A percentile compares a stretch with the other conserved stretches of the same genome.
phyloP scores from a whole-genome alignment of 2,113 vertebrate genomes.

The Heterocephalus glaber region DNA sequence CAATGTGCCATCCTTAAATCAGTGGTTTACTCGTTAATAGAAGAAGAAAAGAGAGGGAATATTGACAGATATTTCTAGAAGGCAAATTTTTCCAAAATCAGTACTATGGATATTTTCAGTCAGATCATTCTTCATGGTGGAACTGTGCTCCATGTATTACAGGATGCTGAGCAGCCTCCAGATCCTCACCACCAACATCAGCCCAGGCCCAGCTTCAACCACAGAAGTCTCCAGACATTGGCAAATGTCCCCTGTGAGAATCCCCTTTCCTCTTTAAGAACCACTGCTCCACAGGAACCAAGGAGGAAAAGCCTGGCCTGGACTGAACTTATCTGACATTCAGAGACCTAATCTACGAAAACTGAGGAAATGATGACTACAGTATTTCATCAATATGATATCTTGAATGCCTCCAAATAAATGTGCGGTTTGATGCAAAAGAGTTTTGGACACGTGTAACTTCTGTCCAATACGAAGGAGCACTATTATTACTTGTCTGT shows the following conservation, averaged over 20 bases:
- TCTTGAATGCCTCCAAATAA: neutral
- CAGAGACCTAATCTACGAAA: neutral
- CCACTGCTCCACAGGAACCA: neutral
- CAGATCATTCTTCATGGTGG: too few relatives aligned
- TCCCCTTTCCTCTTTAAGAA: neutral
- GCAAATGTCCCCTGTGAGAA: too few relatives aligned
- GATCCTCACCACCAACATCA: neutral
- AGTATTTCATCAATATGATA: neutral
- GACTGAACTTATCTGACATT: neutral
- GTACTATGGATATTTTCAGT: neutral
- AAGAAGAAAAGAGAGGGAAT: neutral
- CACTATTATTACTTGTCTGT: neutral
- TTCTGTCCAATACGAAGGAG: neutral
- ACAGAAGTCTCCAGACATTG: neutral
- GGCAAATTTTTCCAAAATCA: neutral
- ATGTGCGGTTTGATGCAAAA: neutral
- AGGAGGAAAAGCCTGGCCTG: neutral
- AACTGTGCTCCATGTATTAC: fast-evolving
- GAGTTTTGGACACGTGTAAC: neutral
- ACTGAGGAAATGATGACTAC: neutral
- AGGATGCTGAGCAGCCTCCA: neutral
- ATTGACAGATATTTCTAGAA: neutral
- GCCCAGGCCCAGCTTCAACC: neutral
- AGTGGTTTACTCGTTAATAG: neutral
- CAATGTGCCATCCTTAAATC: neutral